A percentile compares a stretch with the other conserved stretches of the same genome.
phyloP scores from a whole-genome alignment of 2,113 vertebrate genomes.

The Stegastes partitus region DNA sequence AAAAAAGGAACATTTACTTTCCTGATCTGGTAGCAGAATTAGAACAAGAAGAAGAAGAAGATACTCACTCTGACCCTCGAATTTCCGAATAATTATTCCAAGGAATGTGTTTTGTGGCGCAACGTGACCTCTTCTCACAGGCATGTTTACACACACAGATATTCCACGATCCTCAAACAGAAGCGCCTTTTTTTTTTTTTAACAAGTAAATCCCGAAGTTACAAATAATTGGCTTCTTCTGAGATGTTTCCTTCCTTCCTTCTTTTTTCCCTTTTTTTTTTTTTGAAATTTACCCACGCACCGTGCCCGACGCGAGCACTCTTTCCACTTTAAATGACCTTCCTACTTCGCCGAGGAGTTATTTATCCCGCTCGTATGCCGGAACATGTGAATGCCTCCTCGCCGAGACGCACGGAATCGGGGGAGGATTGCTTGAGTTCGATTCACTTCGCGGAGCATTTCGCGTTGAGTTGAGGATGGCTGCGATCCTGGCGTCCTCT shows the following conservation, averaged over 20 bases:
- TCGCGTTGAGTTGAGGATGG: conserved; percentile 86
- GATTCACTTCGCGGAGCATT: conserved; percentile 86
- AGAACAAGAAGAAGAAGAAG: conserved; percentile 1
- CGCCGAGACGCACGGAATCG: conserved; percentile 75
- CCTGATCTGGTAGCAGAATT: neutral
- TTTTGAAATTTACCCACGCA: too few species aligned
- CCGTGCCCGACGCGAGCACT: conserved; percentile 81
- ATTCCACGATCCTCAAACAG: conserved; percentile 78
- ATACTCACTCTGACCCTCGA: conserved; percentile 99
- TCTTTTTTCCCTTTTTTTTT: too few species aligned
- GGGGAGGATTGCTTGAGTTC: conserved; percentile 76
- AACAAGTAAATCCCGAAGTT: conserved; percentile 85
- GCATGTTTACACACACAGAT: conserved; percentile 89
- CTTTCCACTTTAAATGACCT: conserved; percentile 76
- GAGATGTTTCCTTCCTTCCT: conserved; percentile 80
- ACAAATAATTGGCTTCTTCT: conserved; percentile 82
- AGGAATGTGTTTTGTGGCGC: conserved; percentile 99
- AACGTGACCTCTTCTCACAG: conserved; percentile 99
- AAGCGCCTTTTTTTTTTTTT: conserved; percentile 36
- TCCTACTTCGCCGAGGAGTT: conserved; percentile 61
- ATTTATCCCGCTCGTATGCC: conserved; percentile 69
- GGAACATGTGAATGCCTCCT: conserved; percentile 71
- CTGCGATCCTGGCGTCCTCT: conserved; percentile 85
- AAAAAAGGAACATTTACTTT: neutral
- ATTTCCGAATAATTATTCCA: conserved; percentile 99